phyloP scores from a whole-genome alignment of 2,888 invertebrate species.

The Epiblema foenella region DNA sequence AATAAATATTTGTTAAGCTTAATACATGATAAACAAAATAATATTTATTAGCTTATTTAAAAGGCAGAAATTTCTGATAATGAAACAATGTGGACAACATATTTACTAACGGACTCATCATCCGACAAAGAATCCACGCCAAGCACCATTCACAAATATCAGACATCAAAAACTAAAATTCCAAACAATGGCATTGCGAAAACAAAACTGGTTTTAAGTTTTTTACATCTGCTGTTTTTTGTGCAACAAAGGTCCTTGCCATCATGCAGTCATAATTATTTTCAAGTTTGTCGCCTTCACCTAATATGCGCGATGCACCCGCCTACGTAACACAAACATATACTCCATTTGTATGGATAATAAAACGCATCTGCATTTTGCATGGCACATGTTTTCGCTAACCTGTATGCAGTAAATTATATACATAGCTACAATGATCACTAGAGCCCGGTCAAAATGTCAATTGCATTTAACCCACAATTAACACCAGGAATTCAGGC shows the following conservation, averaged over 20 bases:
- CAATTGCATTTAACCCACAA: constrained; percentile 31
- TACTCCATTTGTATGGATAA: constrained; percentile 14
- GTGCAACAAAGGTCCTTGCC: not conserved
- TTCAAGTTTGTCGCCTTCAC: constrained; percentile 11
- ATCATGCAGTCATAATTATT: not conserved
- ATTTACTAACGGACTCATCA: too few relatives aligned
- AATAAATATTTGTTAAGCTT: too few relatives aligned
- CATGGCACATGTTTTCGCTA: constrained; percentile 17
- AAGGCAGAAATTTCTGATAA: too few relatives aligned
- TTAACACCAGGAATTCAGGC: constrained; percentile 18
- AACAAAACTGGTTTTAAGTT: not conserved
- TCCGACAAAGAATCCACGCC: too few relatives aligned
- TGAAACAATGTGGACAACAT: too few relatives aligned
- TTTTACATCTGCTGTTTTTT: not conserved
- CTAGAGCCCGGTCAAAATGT: constrained; percentile 31
- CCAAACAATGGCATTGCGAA: not conserved
- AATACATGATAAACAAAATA: too few relatives aligned
- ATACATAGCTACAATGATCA: not conserved
- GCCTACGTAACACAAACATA: constrained; percentile 13
- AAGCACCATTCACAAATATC: too few relatives aligned
- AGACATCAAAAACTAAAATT: not conserved
- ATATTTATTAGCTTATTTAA: too few relatives aligned
- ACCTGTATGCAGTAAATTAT: constrained; percentile 1
- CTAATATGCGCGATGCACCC: constrained; percentile 31
- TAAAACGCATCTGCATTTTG: constrained; percentile 35